Conservation (phyloP, 2,888 invertebrate species). For the Lacanobia oleracea region DNA sequence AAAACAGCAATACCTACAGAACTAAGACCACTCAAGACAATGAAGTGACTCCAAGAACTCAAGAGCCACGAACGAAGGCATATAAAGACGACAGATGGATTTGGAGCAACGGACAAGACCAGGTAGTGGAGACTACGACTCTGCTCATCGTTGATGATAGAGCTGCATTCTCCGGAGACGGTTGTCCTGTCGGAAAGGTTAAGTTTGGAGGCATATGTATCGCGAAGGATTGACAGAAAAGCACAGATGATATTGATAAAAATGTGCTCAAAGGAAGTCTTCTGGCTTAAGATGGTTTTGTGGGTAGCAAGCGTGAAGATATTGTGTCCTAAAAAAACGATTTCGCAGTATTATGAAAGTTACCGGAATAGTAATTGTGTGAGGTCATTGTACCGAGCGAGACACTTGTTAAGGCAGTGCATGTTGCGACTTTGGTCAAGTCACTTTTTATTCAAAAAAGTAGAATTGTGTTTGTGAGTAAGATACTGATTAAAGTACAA, state of each 20-base stretch:
- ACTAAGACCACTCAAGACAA: constrained; percentile 43
- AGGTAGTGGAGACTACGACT: constrained; percentile 24
- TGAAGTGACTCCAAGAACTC: constrained; percentile 35
- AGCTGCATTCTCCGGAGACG: constrained; percentile 51
- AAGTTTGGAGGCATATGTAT: constrained; percentile 42
- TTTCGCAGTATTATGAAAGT: constrained; percentile 51
- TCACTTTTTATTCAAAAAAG: neutral
- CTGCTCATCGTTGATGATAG: constrained; percentile 39
- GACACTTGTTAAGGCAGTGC: neutral
- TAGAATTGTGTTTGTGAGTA: neutral
- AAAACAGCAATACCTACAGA: neutral
- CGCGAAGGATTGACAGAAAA: constrained; percentile 29
- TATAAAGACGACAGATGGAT: constrained; percentile 53
- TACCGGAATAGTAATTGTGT: constrained; percentile 39
- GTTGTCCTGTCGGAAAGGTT: constrained; percentile 45
- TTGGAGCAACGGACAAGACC: constrained; percentile 48
- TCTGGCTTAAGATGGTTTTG: neutral
- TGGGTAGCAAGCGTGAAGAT: constrained; percentile 10
- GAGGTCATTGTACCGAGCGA: constrained; percentile 39
- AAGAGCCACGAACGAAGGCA: constrained; percentile 7
- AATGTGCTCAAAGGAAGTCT: constrained; percentile 1
- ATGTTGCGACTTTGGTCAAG: neutral
- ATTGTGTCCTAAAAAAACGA: constrained; percentile 16
- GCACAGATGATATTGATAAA: neutral
- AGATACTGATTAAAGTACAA: neutral